phyloP scores from a whole-genome alignment of 2,113 vertebrate genomes.

The Myodes glareolus region DNA sequence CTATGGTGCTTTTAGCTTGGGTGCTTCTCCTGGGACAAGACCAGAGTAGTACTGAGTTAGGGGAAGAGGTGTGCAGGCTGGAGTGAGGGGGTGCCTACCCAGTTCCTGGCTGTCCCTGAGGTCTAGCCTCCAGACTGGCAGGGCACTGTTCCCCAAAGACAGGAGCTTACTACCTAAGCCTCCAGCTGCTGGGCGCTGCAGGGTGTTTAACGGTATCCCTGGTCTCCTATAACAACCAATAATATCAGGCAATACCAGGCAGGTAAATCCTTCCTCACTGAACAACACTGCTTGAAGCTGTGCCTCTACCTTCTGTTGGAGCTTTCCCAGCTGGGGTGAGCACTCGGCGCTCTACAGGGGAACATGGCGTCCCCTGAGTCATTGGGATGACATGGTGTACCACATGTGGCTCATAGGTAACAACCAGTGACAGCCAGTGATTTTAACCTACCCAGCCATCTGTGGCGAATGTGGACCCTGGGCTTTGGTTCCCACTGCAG shows the following conservation, averaged over 20 bases:
- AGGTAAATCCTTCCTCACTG: not conserved
- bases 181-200: not conserved
- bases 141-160: no score
- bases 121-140: not conserved
- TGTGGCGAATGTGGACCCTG: not conserved
- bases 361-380: not conserved
- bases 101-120: not conserved
- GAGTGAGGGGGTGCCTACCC: fast-evolving
- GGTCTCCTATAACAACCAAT: not conserved
- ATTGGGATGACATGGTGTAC: not conserved
- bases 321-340: not conserved
- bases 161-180: no score
- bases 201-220: not conserved
- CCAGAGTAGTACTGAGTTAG: no score
- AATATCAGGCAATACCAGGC: no score
- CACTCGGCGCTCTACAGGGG: not conserved
- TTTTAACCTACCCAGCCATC: not conserved
- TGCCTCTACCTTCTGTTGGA: not conserved
- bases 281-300: fast-evolving
- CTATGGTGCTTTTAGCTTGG: not conserved
- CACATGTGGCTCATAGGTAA: not conserved
- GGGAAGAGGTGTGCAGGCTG: not conserved
- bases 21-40: not conserved
- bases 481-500: not conserved
- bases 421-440: not conserved